Evolutionary conservation across 1,140 invertebrate genomes (phyloP), one percentile per base, ranked within the genome.

Genomic region (Temnothorax longispinosus): DNA sequence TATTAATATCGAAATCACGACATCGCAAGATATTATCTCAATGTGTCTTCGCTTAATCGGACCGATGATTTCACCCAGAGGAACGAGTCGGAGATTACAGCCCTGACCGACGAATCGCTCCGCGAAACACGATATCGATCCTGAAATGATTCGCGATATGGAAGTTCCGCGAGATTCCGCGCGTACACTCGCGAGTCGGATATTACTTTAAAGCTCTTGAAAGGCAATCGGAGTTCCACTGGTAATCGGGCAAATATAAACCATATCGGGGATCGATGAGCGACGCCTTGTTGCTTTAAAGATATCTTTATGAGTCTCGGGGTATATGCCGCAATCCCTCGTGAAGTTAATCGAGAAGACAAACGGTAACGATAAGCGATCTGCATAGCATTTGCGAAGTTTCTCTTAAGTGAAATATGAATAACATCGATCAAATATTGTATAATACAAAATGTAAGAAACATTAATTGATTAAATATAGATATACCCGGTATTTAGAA

Each of bases 201-300:
- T 82, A 75, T 88, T 87, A 75, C 58, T 80, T 56, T 82, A 75
- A 13, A 88, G 56, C 82, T 85, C 41, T 72, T 47, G 72, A 74
- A 67, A 87, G 62, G 67, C 47, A 78, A 60, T 47, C 32, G 10
- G n/a, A 56, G 11, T 81, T 88, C 27, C 38, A 3, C 10, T 69
- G 50, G 15, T 87, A 84, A 88, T 88, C 74, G 62, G 64, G 38
- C 77, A 87, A 86, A 87, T 88, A 76, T 78, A 69, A 75, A 41
- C 56, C 50, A 44, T 85, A 78, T 44, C 32, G 64, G 35, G 35
- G 56, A 89, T 89, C 65, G 58, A 88, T 85, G 58, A 54, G 50
- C 32, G 32, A 10, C 52, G 47, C 50, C 69, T 81, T 74, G 67
- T 72, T 67, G 41, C 50, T 69, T 71, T 67, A 38, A 71, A 62